Evolutionary conservation across 2,888 invertebrate species (phyloP), one percentile per base, ranked within the genome.

Genomic region (Timema podura): DNA sequence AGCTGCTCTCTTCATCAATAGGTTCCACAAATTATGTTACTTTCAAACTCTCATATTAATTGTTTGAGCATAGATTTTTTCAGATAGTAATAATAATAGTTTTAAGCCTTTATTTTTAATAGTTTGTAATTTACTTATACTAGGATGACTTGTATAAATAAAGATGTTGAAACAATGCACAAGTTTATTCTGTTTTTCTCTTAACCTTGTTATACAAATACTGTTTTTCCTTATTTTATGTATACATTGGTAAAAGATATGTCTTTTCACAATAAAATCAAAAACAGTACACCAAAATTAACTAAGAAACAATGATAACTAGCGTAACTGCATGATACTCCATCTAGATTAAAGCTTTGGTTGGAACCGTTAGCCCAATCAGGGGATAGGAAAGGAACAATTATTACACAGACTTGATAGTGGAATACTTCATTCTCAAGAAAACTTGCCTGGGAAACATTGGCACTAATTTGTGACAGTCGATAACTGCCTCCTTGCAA

Each of bases 111-210:
- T 30, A 30, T 30, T 3, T 30, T 30, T 30, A 2, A 3, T 30
- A 30, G 30, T 30, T 30, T 30, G 30, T 30, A 30, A 30, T 30
- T 3, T 30, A 30, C 30, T 30, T 30, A 15, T 9, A 61, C 6
- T 61, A 61, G 45, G 45, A 61, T 61, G 44, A 61, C 30, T 61
- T 61, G 5, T 61, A 44, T 51, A 66, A 16, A 66, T 64, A 64
- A 48, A 48, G 30, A 44, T 67, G 73, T 74, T 75, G 75, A 76
- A 76, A 76, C 76, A 76, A 74, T 72, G 75, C 74, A 76, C 75
- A 74, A 64, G 73, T 75, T 76, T 76, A 76, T 74, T 75, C 74
- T 73, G 74, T 73, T 71, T 74, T 75, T 73, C 45, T 69, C 45
- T 66, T 64, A 68, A 71, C 71, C 68, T 71, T 61, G 68, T 44